Evolutionary conservation across 2,113 vertebrate genomes (phyloP).

Genomic region (Sander vitreus): DNA sequence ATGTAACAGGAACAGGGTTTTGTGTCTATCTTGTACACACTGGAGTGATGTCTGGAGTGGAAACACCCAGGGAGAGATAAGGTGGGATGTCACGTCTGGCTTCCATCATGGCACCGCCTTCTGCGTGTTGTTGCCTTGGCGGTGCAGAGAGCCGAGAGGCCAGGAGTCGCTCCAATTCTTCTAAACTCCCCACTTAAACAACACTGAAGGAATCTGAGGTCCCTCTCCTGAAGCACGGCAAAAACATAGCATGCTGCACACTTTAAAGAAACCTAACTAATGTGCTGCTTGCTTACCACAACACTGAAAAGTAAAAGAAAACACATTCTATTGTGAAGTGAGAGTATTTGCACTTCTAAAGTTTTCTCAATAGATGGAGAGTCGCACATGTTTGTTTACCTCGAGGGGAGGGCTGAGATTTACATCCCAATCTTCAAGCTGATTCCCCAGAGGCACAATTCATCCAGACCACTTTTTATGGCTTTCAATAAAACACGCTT

Average conservation of each 20-base stretch:
- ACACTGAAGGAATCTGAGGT: conserved; percentile 61
- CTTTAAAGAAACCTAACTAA: conserved; percentile 19
- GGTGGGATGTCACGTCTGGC: conserved; percentile 79
- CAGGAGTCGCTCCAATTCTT: conserved; percentile 38
- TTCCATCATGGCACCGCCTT: conserved; percentile 74
- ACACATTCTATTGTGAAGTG: neutral
- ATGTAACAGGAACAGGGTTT: conserved; percentile 31
- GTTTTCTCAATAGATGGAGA: conserved; percentile 5
- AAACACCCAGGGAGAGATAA: conserved; percentile 82
- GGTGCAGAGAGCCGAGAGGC: neutral
- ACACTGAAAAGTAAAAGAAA: conserved; percentile 4
- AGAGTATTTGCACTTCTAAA: conserved; percentile 14
- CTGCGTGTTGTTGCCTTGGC: conserved; percentile 36
- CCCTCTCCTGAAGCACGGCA: conserved; percentile 45
- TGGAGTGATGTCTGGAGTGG: conserved; percentile 72
- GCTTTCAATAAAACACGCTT: conserved; percentile 75
- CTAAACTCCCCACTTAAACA: conserved; percentile 59
- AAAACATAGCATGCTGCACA: conserved; percentile 17
- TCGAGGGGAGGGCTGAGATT: conserved; percentile 39
- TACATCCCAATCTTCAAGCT: conserved; percentile 39
- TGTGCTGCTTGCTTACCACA: conserved; percentile 17
- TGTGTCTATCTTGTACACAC: conserved; percentile 63
- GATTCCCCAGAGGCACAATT: conserved; percentile 56
- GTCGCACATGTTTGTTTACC: conserved; percentile 63
- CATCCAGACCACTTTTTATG: conserved; percentile 70